Percentiles rank a stretch among this genome's conserved stretches.
phyloP scores from a whole-genome alignment of 2,113 vertebrate genomes.

The Crypturellus undulatus region DNA sequence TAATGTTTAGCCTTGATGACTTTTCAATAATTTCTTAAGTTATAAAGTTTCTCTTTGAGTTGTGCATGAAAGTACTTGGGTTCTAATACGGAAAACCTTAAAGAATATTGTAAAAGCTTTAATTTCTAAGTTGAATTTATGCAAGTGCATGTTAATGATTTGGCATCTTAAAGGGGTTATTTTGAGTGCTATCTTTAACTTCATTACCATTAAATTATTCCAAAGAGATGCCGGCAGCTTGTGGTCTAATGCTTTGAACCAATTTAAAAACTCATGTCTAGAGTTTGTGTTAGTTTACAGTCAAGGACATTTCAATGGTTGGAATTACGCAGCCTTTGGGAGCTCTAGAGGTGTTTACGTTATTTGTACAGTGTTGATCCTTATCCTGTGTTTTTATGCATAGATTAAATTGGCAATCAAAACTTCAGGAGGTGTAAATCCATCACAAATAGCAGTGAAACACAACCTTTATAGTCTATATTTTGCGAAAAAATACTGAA shows the following conservation, averaged over 20 bases:
- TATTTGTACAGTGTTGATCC: constrained; percentile 12
- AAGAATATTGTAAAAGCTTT: background rate
- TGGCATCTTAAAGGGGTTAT: constrained; percentile 35
- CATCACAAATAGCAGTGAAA: constrained; percentile 43
- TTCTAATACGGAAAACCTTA: background rate
- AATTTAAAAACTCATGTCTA: constrained; percentile 1
- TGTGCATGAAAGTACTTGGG: background rate
- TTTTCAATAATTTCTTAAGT: background rate
- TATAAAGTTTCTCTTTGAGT: background rate
- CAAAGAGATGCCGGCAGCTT: background rate
- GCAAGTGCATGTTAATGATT: constrained; percentile 2
- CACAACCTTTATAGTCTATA: background rate
- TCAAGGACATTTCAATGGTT: constrained; percentile 21
- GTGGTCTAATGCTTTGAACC: background rate
- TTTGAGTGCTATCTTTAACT: constrained; percentile 37
- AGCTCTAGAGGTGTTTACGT: constrained; percentile 26
- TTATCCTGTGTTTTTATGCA: background rate
- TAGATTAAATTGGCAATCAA: constrained; percentile 52
- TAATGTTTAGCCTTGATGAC: background rate
- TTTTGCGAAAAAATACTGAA: constrained; percentile 31
- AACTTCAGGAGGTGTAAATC: constrained; percentile 10
- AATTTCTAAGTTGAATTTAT: constrained; percentile 8
- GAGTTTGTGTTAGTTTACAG: background rate
- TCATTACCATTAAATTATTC: constrained; percentile 43
- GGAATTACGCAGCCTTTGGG: constrained; percentile 39